phyloP scores from a whole-genome alignment of 2,797 vertebrate genomes.

The Odontamblyopus rebecca region DNA sequence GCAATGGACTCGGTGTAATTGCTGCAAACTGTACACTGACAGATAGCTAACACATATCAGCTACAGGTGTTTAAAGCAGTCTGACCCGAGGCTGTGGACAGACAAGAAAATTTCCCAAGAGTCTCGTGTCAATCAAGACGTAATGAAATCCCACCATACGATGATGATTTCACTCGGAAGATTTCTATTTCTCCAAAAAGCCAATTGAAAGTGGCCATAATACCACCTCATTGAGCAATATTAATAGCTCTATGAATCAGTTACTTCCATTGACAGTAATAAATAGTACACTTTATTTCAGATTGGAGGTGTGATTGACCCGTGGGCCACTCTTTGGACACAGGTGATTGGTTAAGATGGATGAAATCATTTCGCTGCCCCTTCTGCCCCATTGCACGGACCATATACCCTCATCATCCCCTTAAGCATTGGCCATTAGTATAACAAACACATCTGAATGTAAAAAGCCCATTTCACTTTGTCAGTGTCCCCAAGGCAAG shows the following conservation, averaged over 20 bases:
- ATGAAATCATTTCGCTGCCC: slow-evolving; percentile 64
- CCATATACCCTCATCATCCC: slow-evolving; percentile 59
- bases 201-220: background rate
- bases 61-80: background rate
- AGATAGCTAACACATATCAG: background rate
- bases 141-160: background rate
- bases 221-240: slow-evolving; percentile 1
- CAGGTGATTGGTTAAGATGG: slow-evolving; percentile 68
- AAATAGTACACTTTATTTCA: slow-evolving; percentile 4
- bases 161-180: slow-evolving; percentile 3
- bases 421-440: slow-evolving; percentile 64
- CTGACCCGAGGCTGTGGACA: background rate
- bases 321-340: slow-evolving; percentile 4
- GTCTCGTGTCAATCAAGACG: slow-evolving; percentile 2
- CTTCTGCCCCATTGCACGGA: slow-evolving; percentile 52
- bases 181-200: background rate
- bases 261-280: slow-evolving; percentile 5
- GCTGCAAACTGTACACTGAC: background rate
- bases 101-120: slow-evolving; percentile 8
- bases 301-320: slow-evolving; percentile 3
- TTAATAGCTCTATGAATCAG: slow-evolving; percentile 6
- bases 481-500: slow-evolving; percentile 63
- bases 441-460: slow-evolving; percentile 29
- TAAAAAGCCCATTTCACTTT: slow-evolving; percentile 51
- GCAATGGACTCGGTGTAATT: background rate